Conservation (phyloP, 2,797 vertebrate genomes). For the Numenius phaeopus region DNA sequence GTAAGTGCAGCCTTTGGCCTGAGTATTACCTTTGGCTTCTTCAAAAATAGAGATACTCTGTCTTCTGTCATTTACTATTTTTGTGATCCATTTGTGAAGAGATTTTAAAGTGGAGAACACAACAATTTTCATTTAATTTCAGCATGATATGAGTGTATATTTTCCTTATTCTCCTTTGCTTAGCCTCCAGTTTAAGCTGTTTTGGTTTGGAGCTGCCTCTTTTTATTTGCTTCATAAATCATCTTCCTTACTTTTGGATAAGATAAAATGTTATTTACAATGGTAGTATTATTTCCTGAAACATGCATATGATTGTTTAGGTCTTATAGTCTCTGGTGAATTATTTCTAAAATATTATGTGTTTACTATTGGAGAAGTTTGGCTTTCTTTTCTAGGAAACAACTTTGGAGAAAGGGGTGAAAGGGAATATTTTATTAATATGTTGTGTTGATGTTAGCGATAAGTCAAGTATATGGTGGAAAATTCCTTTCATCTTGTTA, state of each 20-base stretch:
- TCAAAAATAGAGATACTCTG: neutral
- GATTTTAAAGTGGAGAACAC: neutral
- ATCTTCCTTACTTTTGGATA: neutral
- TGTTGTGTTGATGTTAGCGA: neutral
- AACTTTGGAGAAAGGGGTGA: neutral
- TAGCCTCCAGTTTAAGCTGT: neutral
- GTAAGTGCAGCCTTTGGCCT: neutral
- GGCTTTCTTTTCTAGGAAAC: neutral
- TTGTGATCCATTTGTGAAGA: neutral
- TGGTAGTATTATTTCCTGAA: neutral
- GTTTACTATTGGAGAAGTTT: neutral
- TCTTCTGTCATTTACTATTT: neutral
- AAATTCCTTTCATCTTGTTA: neutral
- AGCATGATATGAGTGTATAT: neutral
- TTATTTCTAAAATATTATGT: neutral
- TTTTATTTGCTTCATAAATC: constrained; percentile 19
- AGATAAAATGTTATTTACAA: neutral
- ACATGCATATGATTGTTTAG: neutral
- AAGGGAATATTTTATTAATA: neutral
- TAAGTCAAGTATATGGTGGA: neutral
- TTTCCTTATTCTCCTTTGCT: neutral
- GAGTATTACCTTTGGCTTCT: neutral
- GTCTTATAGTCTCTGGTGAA: neutral
- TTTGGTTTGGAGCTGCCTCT: neutral
- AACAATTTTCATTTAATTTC: neutral